These are phyloP conservation scores for Dryadula phaetusa DNA, from an alignment of 2,888 invertebrate genomes.

Conservation along the genomic window DNA sequence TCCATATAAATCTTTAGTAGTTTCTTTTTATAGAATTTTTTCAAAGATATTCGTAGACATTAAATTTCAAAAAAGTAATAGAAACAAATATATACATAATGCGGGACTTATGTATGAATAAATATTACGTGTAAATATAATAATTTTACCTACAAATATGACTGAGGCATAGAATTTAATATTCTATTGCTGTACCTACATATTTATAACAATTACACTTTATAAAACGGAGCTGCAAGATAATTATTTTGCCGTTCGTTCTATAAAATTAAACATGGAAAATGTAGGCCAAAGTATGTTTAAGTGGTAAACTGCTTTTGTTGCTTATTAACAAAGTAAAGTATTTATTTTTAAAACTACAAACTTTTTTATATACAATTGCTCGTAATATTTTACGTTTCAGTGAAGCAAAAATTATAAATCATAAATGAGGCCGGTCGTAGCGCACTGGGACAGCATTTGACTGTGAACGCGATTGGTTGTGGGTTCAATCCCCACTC, in stretches of 20 bases:
- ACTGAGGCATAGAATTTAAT: neutral
- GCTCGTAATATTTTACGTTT: neutral
- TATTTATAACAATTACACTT: conserved; percentile 18
- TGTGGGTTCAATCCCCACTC: too few relatives aligned
- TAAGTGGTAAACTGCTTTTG: conserved; percentile 21
- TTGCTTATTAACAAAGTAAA: conserved; percentile 3
- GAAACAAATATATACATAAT: neutral
- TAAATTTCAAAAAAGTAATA: neutral
- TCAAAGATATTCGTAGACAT: too few relatives aligned
- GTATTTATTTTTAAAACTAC: neutral
- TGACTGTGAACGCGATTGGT: too few relatives aligned
- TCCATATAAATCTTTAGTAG: too few relatives aligned
- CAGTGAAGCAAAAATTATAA: too few relatives aligned
- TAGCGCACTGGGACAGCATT: too few relatives aligned
- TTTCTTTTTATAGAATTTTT: too few relatives aligned
- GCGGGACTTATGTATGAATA: too few relatives aligned
- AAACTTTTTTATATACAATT: neutral
- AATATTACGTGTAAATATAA: too few relatives aligned
- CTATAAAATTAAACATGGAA: conserved; percentile 27
- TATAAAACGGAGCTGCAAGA: conserved; percentile 27
- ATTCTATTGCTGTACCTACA: conserved; percentile 7
- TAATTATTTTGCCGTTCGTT: conserved; percentile 27
- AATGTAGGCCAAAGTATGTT: conserved; percentile 25
- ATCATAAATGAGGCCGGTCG: too few relatives aligned
- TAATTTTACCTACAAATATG: conserved; percentile 6